A percentile compares a stretch with the other conserved stretches of the same genome.
phyloP scores from a whole-genome alignment of 2,797 vertebrate species.

The Trichosurus vulpecula region DNA sequence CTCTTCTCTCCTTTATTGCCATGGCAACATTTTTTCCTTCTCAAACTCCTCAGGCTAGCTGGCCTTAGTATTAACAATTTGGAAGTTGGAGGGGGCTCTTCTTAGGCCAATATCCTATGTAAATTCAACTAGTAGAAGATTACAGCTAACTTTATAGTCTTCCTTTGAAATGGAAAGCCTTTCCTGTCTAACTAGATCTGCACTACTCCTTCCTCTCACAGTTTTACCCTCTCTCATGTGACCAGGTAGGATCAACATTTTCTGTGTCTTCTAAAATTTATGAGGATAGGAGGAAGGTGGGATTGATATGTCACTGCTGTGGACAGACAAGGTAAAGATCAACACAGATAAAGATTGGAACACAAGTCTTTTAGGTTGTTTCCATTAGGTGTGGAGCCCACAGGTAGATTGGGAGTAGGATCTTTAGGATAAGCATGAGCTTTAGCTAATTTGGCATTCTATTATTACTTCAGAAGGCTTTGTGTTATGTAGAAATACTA shows the following conservation, averaged over 20 bases:
- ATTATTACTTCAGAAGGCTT: neutral
- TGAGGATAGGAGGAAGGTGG: neutral
- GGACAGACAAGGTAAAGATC: neutral
- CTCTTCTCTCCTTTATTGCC: neutral
- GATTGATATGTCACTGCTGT: neutral
- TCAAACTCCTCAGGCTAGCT: neutral
- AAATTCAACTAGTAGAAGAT: neutral
- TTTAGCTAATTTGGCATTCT: neutral
- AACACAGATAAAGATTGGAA: neutral
- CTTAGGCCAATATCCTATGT: neutral
- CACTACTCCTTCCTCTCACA: neutral
- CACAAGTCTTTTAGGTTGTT: neutral
- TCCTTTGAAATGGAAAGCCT: neutral
- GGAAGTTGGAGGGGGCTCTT: neutral
- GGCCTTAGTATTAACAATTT: neutral
- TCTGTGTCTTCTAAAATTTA: neutral
- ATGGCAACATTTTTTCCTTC: neutral
- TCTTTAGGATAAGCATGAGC: neutral
- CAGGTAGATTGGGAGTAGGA: neutral
- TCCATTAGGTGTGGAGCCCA: neutral
- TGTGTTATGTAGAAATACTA: neutral
- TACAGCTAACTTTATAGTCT: too few relatives aligned
- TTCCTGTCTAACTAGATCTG: neutral
- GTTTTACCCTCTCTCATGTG: neutral
- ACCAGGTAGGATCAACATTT: neutral